Percentiles rank a stretch among this genome's conserved stretches.
phyloP scores from a whole-genome alignment of 2,797 vertebrate species.

The Sebastes diaconus region DNA sequence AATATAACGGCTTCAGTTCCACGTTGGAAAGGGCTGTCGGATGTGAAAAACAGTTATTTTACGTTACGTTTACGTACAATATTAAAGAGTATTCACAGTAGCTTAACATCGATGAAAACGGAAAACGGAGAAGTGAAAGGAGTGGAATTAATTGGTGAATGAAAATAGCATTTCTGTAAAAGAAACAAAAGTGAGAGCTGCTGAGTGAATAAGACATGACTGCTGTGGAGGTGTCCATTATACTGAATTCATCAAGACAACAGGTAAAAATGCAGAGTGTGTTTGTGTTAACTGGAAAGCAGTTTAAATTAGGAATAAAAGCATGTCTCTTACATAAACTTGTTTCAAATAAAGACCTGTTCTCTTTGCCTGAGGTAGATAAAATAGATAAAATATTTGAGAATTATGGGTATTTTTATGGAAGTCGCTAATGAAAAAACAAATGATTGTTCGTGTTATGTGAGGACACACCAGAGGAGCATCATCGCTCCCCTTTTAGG shows the following conservation, averaged over 20 bases:
- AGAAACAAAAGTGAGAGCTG: too few species aligned
- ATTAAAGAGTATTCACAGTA: too few species aligned
- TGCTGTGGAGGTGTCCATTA: too few species aligned
- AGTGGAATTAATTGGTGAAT: too few species aligned
- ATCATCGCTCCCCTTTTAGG: neutral
- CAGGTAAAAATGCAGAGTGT: neutral
- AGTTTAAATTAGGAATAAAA: neutral
- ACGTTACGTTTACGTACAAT: too few species aligned
- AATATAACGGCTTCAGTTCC: too few species aligned
- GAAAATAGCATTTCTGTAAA: too few species aligned
- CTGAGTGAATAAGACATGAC: too few species aligned
- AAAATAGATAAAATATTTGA: neutral
- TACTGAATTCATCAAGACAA: neutral
- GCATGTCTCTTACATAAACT: neutral
- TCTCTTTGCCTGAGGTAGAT: neutral
- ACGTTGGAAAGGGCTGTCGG: fast-evolving
- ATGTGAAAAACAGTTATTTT: too few species aligned
- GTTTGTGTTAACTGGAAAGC: neutral
- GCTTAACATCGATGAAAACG: too few species aligned
- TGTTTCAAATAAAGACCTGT: neutral
- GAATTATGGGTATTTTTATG: neutral
- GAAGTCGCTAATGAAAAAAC: neutral
- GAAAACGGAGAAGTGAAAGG: too few species aligned
- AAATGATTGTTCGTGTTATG: neutral
- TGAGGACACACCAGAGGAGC: neutral